Conservation (phyloP, 2,797 vertebrate genomes). For the Danio choprae region DNA sequence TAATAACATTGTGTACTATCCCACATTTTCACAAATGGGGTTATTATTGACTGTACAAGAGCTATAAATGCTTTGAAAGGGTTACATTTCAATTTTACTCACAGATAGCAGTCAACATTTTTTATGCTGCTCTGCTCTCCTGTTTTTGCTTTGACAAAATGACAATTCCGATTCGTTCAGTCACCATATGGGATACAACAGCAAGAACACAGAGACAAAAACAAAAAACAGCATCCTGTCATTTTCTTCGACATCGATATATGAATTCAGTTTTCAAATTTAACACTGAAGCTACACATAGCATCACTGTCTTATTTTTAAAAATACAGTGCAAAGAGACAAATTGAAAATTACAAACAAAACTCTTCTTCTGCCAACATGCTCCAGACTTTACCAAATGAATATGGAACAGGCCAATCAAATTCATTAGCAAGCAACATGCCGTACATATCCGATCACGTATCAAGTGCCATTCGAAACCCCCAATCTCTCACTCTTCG, state of each 20-base stretch:
- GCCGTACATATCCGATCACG: slow-evolving; percentile 49
- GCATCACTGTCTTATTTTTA: slow-evolving; percentile 30
- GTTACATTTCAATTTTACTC: slow-evolving; percentile 24
- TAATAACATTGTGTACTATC: slow-evolving; percentile 13
- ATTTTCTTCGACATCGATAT: slow-evolving; percentile 34
- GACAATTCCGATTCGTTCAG: slow-evolving; percentile 43
- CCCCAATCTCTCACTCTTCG: slow-evolving; percentile 52
- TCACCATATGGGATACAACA: slow-evolving; percentile 51
- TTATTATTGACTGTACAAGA: slow-evolving; percentile 8
- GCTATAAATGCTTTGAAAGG: slow-evolving; percentile 14
- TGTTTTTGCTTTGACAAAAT: slow-evolving; percentile 64
- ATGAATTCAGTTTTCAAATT: slow-evolving; percentile 4
- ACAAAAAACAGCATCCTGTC: slow-evolving; percentile 48
- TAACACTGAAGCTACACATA: slow-evolving; percentile 4
- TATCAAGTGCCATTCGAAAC: slow-evolving; percentile 65
- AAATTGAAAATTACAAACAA: slow-evolving; percentile 49
- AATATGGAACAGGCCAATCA: slow-evolving; percentile 62
- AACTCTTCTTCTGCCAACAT: slow-evolving; percentile 54
- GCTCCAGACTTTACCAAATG: slow-evolving; percentile 65
- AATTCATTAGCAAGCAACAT: slow-evolving; percentile 49
- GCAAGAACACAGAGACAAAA: slow-evolving; percentile 56
- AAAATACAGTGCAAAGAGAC: slow-evolving; percentile 46
- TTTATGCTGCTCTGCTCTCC: slow-evolving; percentile 60
- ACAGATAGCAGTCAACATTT: slow-evolving; percentile 53
- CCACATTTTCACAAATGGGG: slow-evolving; percentile 8